Base-by-base conservation (phyloP, 2,888 invertebrate genomes). In the Parnassius apollo region DNA sequence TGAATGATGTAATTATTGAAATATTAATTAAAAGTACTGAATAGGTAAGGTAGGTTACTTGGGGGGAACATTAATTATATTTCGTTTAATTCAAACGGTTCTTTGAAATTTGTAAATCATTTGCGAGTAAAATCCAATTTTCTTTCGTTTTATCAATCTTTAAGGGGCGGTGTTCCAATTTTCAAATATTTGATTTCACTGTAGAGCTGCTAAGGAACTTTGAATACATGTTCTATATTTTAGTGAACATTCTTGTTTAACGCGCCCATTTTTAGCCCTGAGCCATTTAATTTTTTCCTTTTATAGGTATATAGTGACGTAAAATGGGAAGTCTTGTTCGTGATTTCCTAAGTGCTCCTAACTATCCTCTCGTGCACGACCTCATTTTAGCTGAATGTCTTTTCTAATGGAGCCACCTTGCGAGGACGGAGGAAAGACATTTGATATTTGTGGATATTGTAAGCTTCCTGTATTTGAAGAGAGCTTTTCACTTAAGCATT, bases 341-440 rank as follows among this genome's bases (percentile, higher is more conserved):
- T 83, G 83, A 83, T 85, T 78, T 83, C 76, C 80, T 75, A 78
- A 81, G 83, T 80, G 82, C 74, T 74, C 71, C 79, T 84, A 85
- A 85, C 82, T 82, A 83, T 84, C 82, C 80, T 81, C 82, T 83
- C 81, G 81, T 83, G 80, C 80, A 77, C 83, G 86, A 85, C 86
- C 86, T 85, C 85, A 80, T 85, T 85, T 81, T 48, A 55, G 70
- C 71, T 82, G 82, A 85, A 83, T 79, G 74, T 79, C 67, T 46
- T 25, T 48, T 48, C 7, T 49, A 49, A 49, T 49, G 49, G 49
- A 49, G 49, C 49, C 75, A 76, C 69, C 73, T 78, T 78, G 80
- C 78, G 75, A 71, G 74, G 73, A 71, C 74, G 72, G 49, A 49
- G 72, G 18, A 49, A 49, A 13, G 49, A 74, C 74, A 57, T 52